Base-by-base conservation (phyloP, 2,888 invertebrate genomes). In the Steinernema hermaphroditum region DNA sequence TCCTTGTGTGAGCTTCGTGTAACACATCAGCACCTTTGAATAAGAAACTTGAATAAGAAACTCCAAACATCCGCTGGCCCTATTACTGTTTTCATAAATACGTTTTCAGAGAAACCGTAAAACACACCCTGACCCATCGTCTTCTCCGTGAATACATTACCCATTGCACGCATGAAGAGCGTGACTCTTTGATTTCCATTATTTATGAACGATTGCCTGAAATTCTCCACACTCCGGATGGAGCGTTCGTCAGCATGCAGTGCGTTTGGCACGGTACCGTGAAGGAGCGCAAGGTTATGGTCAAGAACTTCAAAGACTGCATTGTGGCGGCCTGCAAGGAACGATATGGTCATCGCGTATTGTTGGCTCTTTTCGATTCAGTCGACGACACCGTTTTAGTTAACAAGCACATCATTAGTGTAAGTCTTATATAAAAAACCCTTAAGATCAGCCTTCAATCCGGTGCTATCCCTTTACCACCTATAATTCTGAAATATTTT, bases 331-430 rank as follows among this genome's bases (percentile, higher is more conserved):
- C 94, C 12, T 92, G 92, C 70, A 91, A 91, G 76, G 94, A 96
- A 81, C 93, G 96, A 87, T 91, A 93, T 80, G 96, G 94, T 0
- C 92, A 94, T 87, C 89, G 77, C 6, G 90, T 93, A 27, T 88
- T 96, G 32, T 89, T 95, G 76, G 91, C 93, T 0, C 90, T 96
- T 77, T 91, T 96, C 79, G 96, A 96, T 87, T 90, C 91, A 0
- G 92, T 94, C 0, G 96, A 97, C 87, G 96, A 97, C 86, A 96
- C 96, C 0, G 93, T 93, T 72, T 90, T 96, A 0, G 90, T 95
- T 24, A 92, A 92, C 83, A 96, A 96, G 87, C 91, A 92, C 57
- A 85, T 90, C 62, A 77, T 89, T 0, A 87, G 88, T 79, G 89
- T 89, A 78, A 80, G 84, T 79, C n/a, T n/a, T n/a, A n/a, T n/a